Percentiles rank a stretch among this genome's conserved stretches.
Conservation (phyloP, 2,113 vertebrate genomes). For the Cryptoleucopteryx plumbea region DNA sequence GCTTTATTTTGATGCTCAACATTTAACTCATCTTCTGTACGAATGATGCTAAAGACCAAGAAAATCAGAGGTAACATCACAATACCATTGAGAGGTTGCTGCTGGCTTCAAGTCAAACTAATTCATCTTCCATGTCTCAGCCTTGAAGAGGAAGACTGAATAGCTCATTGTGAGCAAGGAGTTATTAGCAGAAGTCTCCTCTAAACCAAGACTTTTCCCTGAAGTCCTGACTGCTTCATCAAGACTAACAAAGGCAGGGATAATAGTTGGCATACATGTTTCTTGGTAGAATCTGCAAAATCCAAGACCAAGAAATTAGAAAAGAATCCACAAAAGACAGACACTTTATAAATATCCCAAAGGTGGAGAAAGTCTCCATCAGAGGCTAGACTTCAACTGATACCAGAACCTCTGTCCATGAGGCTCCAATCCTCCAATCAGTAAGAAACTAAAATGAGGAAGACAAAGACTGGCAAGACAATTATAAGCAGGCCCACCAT, state of each 20-base stretch:
- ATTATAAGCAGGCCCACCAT: neutral
- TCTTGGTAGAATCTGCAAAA: neutral
- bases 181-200: neutral
- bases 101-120: neutral
- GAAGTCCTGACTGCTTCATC: neutral
- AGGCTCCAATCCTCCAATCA: neutral
- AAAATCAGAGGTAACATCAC: neutral
- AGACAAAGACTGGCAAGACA: neutral
- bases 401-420: neutral
- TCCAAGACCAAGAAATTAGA: neutral
- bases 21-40: neutral
- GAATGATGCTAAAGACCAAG: neutral
- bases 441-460: neutral
- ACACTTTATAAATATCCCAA: neutral
- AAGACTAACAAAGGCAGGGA: neutral
- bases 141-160: neutral
- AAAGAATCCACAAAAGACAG: neutral
- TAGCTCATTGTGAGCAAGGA: neutral
- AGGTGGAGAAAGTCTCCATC: neutral
- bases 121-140: neutral
- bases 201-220: neutral
- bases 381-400: neutral
- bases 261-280: neutral
- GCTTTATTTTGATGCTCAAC: neutral
- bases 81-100: neutral